A percentile compares a stretch with the other conserved stretches of the same genome.
These are phyloP conservation scores for Lasioglossum morio DNA, from an alignment of 2,888 invertebrate species.

Conservation along the genomic window DNA sequence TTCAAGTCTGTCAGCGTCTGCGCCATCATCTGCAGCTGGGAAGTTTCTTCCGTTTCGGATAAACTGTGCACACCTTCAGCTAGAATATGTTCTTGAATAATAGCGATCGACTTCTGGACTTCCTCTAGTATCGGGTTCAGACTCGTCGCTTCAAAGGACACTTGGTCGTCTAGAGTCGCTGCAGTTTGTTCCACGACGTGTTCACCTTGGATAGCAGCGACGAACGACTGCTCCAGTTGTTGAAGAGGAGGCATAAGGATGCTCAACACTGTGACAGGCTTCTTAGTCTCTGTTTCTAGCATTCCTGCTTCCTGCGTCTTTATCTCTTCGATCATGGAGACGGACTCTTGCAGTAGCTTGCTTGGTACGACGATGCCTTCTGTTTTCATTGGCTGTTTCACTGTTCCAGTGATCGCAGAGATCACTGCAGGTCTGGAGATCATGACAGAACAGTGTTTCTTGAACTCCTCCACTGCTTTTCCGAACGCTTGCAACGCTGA, in stretches of 20 bases:
- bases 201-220: slow-evolving; percentile 59
- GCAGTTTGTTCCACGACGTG: slow-evolving; percentile 37
- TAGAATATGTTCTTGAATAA: slow-evolving; percentile 73
- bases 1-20: slow-evolving; percentile 74
- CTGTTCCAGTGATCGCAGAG: slow-evolving; percentile 30
- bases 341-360: slow-evolving; percentile 61
- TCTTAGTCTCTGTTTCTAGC: slow-evolving; percentile 52
- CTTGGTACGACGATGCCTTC: slow-evolving; percentile 52
- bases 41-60: slow-evolving; percentile 62
- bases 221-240: slow-evolving; percentile 64
- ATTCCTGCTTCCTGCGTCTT: slow-evolving; percentile 59
- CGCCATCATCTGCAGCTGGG: slow-evolving; percentile 72
- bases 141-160: slow-evolving; percentile 24
- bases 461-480: slow-evolving; percentile 78
- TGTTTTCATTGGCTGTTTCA: slow-evolving; percentile 17
- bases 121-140: slow-evolving; percentile 71
- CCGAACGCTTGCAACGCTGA: slow-evolving; percentile 77
- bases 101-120: slow-evolving; percentile 74
- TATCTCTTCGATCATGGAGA: slow-evolving; percentile 64
- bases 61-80: slow-evolving; percentile 63
- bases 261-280: slow-evolving; percentile 49
- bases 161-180: slow-evolving; percentile 18
- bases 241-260: slow-evolving; percentile 61
- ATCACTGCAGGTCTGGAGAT: slow-evolving; percentile 52
- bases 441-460: slow-evolving; percentile 65